Evolutionary conservation across 2,113 vertebrate species (phyloP).

Genomic region (Emydocephalus ijimae): DNA sequence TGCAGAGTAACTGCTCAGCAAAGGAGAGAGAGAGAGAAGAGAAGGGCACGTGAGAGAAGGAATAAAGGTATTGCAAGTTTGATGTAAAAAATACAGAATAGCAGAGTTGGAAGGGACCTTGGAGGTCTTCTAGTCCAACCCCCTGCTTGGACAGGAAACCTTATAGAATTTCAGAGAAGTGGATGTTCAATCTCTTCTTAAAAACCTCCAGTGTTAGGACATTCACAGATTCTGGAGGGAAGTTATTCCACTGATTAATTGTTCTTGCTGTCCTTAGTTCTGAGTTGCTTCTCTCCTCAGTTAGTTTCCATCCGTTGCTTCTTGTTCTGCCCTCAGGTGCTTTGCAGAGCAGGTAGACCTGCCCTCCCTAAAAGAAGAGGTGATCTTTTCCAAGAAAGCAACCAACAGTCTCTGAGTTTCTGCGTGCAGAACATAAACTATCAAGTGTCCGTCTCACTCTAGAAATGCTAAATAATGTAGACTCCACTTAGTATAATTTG

Average conservation of each 20-base stretch:
- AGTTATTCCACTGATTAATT: background rate
- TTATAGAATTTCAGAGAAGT: no score
- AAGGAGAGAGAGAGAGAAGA: background rate
- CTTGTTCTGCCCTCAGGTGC: background rate
- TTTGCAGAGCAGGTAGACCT: background rate
- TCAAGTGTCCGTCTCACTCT: background rate
- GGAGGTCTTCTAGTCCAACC: background rate
- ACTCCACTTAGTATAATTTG: background rate
- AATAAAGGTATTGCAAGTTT: background rate
- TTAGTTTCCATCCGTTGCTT: background rate
- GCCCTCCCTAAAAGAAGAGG: background rate
- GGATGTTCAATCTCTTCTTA: rapidly evolving
- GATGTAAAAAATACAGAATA: background rate
- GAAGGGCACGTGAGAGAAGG: background rate
- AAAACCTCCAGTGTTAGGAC: background rate
- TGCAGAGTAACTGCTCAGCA: background rate
- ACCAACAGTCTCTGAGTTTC: background rate
- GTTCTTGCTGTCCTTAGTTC: background rate
- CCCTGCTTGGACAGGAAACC: background rate
- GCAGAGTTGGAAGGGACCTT: background rate
- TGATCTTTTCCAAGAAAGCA: background rate
- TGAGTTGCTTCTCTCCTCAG: background rate
- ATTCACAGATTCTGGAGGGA: background rate
- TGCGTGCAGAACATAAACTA: no score
- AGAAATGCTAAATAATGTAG: background rate